Conservation (phyloP, 2,888 invertebrate species). For the Protodeltote pygarga region DNA sequence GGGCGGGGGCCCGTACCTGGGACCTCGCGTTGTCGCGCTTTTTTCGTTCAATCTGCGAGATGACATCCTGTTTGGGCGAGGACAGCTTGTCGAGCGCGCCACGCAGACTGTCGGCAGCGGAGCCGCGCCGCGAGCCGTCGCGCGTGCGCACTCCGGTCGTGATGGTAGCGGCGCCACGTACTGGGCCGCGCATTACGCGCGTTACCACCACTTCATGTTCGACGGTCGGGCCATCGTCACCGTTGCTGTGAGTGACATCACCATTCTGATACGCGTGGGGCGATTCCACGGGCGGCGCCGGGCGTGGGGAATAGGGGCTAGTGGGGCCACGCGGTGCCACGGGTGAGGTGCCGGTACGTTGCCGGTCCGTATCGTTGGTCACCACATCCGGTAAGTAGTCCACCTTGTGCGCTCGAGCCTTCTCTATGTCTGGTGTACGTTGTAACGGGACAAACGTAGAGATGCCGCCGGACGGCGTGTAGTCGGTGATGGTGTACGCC, state of each 20-base stretch:
- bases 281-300: constrained; percentile 37
- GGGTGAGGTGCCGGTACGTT: constrained; percentile 45
- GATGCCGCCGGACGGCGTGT: constrained; percentile 73
- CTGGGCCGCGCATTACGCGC: constrained; percentile 92
- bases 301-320: constrained; percentile 53
- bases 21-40: constrained; percentile 59
- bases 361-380: constrained; percentile 71
- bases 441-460: constrained; percentile 82
- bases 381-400: constrained; percentile 83
- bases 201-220: constrained; percentile 89
- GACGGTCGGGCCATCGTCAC: constrained; percentile 76
- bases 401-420: constrained; percentile 79
- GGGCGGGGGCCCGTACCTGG: constrained; percentile 72
- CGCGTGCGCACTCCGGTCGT: constrained; percentile 86
- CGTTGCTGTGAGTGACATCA: constrained; percentile 48
- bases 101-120: constrained; percentile 75
- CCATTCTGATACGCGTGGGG: constrained; percentile 59
- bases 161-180: constrained; percentile 91
- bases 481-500: constrained; percentile 82
- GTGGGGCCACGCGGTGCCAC: constrained; percentile 44
- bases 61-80: constrained; percentile 66
- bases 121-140: constrained; percentile 62
- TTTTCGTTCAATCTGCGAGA: constrained; percentile 63
- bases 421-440: constrained; percentile 83
- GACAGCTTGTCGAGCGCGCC: constrained; percentile 87